Conservation (phyloP, 2,888 invertebrate genomes). For the Desoria tigrina region DNA sequence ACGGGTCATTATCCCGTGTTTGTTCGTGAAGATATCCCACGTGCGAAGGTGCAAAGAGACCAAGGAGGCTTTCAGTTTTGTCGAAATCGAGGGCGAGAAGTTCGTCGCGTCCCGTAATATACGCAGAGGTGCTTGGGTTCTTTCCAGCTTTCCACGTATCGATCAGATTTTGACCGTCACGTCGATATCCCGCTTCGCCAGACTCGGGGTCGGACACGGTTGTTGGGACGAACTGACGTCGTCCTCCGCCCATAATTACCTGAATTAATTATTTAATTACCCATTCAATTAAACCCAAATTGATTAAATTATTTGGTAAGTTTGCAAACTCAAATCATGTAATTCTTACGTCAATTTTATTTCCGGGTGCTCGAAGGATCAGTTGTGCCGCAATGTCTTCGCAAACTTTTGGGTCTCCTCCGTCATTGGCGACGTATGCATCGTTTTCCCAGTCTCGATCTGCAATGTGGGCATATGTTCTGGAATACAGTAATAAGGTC, state of each 20-base stretch:
- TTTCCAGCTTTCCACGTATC: slow-evolving; percentile 63
- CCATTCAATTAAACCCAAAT: too few species aligned
- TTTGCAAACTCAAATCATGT: slow-evolving; percentile 30
- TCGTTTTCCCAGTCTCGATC: slow-evolving; percentile 80
- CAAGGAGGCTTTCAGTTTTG: slow-evolving; percentile 69
- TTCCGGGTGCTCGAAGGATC: slow-evolving; percentile 75
- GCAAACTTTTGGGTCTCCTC: slow-evolving; percentile 59
- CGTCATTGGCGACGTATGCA: slow-evolving; percentile 58
- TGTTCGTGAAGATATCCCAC: slow-evolving; percentile 37
- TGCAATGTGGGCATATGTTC: slow-evolving; percentile 58
- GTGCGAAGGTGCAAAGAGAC: slow-evolving; percentile 55
- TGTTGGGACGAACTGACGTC: slow-evolving; percentile 40
- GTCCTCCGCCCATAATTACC: slow-evolving; percentile 60
- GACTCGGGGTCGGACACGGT: slow-evolving; percentile 51
- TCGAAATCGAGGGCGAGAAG: slow-evolving; percentile 60
- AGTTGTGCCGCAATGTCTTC: slow-evolving; percentile 83
- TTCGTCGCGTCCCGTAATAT: slow-evolving; percentile 63
- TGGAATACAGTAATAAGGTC: too few species aligned
- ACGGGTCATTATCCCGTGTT: slow-evolving; percentile 61
- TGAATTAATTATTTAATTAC: slow-evolving; percentile 54
- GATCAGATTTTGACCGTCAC: slow-evolving; percentile 68
- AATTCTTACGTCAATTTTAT: slow-evolving; percentile 67
- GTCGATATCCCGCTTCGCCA: slow-evolving; percentile 59
- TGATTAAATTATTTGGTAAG: too few species aligned
- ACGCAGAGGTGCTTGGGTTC: slow-evolving; percentile 57